Conservation (phyloP, 2,797 vertebrate species). For the Cynodonichthys magdalenae region DNA sequence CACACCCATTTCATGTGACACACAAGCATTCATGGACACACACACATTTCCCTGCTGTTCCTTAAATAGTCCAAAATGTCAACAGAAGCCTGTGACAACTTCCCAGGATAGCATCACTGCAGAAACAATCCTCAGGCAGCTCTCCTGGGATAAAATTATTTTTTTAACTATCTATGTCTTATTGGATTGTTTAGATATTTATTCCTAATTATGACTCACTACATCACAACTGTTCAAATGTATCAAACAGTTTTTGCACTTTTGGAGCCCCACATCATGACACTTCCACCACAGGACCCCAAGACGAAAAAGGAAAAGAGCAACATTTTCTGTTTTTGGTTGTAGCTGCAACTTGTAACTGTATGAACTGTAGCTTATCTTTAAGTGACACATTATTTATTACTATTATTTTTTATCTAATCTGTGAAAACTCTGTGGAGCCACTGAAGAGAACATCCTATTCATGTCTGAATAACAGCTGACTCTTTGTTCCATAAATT, state of each 20-base stretch:
- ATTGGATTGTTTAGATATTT: not conserved
- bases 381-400: too few species aligned
- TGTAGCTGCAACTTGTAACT: not conserved
- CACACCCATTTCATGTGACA: conserved; percentile 56
- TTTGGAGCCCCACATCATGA: not conserved
- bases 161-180: not conserved
- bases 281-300: not conserved
- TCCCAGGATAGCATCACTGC: conserved; percentile 30
- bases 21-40: conserved; percentile 12
- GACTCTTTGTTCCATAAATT: too few species aligned
- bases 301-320: not conserved
- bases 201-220: not conserved
- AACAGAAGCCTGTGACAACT: conserved; percentile 22
- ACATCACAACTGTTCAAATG: too few species aligned
- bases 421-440: too few species aligned
- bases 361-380: too few species aligned
- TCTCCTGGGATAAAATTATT: not conserved
- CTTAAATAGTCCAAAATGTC: conserved; percentile 48
- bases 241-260: too few species aligned
- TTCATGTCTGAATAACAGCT: too few species aligned
- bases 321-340: not conserved
- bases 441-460: too few species aligned
- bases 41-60: conserved; percentile 19
- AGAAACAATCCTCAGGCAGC: not conserved
- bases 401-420: too few species aligned